Conservation (phyloP, 2,888 invertebrate species). For the Himalopsyche kuldschensis region DNA sequence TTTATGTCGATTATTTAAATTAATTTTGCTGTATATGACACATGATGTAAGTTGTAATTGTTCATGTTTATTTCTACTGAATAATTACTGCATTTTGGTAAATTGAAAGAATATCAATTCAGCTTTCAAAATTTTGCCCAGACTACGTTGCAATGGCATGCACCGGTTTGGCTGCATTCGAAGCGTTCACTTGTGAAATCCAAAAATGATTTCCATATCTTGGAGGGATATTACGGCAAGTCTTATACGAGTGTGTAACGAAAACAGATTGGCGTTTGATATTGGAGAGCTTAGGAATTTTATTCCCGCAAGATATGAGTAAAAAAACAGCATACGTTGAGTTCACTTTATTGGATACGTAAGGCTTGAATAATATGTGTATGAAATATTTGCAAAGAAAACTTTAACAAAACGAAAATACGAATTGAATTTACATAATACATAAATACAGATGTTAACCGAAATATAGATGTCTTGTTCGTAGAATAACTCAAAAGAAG, state of each 20-base stretch:
- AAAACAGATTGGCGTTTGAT: conserved; percentile 25
- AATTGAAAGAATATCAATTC: too few species aligned
- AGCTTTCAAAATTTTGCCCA: not conserved
- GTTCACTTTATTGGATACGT: not conserved
- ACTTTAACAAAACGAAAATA: not conserved
- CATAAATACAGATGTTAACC: not conserved
- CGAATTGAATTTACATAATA: not conserved
- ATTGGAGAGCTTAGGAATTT: not conserved
- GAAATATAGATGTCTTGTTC: not conserved
- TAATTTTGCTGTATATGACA: too few species aligned
- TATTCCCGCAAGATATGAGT: not conserved
- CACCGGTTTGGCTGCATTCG: not conserved
- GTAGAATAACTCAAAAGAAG: not conserved
- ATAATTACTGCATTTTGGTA: too few species aligned
- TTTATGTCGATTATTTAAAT: too few species aligned
- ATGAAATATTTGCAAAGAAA: not conserved
- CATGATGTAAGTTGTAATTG: too few species aligned
- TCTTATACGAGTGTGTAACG: conserved; percentile 6
- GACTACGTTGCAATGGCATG: not conserved
- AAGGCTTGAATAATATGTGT: not conserved
- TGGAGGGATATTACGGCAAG: conserved; percentile 7
- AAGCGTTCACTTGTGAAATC: conserved; percentile 26
- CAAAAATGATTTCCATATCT: conserved; percentile 36
- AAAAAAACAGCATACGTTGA: not conserved
- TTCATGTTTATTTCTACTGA: too few species aligned